Percentiles rank a stretch among this genome's conserved stretches.
These are phyloP conservation scores for Lanistes nyassanus DNA, from an alignment of 1,140 invertebrate species.

Conservation along the genomic window DNA sequence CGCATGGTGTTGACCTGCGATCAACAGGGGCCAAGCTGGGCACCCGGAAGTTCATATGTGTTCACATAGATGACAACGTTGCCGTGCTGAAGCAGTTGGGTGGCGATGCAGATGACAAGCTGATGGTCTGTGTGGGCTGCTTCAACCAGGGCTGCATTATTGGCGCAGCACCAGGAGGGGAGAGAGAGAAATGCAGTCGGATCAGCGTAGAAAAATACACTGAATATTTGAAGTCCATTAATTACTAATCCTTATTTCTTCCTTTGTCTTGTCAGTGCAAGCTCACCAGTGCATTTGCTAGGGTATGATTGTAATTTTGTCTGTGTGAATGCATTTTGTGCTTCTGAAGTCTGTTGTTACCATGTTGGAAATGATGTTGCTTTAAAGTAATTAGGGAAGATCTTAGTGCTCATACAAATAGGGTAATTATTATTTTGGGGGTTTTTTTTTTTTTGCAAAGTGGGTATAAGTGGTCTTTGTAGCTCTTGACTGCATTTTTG, in stretches of 20 bases:
- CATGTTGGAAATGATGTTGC: too few species aligned
- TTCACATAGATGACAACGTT: background rate
- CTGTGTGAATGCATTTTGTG: too few species aligned
- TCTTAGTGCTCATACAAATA: too few species aligned
- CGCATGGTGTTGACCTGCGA: background rate
- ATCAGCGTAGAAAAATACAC: conserved; percentile 9
- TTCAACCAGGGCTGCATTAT: background rate
- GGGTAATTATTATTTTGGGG: too few species aligned
- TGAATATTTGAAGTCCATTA: conserved; percentile 1
- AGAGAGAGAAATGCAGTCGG: conserved; percentile 9
- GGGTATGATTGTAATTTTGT: too few species aligned
- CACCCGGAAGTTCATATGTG: conserved; percentile 6
- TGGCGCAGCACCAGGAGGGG: conserved; percentile 17
- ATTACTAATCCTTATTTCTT: conserved; percentile 7
- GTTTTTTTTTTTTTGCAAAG: too few species aligned
- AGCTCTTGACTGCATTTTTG: too few species aligned
- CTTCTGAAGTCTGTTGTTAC: too few species aligned
- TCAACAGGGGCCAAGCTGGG: conserved; percentile 6
- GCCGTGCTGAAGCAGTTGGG: conserved; percentile 13
- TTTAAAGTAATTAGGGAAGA: too few species aligned
- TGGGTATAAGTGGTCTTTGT: too few species aligned
- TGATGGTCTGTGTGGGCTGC: conserved; percentile 13
- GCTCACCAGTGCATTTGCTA: too few species aligned
- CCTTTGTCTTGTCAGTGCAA: conserved; percentile 2
- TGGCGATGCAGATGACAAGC: conserved; percentile 16